Conservation (phyloP, 2,113 vertebrate species). For the Tetraodon nigroviridis region DNA sequence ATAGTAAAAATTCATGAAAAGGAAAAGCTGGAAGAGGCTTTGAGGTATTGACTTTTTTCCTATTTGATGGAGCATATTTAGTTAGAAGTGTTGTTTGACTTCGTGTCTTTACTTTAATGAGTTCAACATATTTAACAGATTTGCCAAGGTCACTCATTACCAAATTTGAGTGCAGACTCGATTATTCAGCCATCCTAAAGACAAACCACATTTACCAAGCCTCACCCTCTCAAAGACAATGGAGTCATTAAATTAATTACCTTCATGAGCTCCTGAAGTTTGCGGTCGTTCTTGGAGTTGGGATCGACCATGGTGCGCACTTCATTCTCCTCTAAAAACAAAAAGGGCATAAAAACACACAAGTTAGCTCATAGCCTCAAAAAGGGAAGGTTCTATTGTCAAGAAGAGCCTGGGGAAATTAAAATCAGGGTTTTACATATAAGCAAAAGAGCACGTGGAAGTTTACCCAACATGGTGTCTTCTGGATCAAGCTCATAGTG, state of each 20-base stretch:
- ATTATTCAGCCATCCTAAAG: not conserved
- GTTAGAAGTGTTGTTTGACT: too few species aligned
- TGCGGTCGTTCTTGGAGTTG: conserved; percentile 87
- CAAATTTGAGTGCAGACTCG: not conserved
- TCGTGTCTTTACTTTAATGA: too few species aligned
- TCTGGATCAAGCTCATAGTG: conserved; percentile 96
- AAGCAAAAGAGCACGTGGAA: not conserved
- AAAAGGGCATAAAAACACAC: not conserved
- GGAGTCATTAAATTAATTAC: conserved; percentile 57
- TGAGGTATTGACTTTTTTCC: too few species aligned
- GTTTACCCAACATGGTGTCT: conserved; percentile 95
- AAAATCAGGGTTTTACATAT: not conserved
- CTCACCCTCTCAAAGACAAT: too few species aligned
- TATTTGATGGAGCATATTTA: too few species aligned
- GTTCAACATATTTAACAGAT: not conserved
- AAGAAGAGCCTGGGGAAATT: not conserved
- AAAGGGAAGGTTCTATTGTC: not conserved
- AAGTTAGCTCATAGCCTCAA: not conserved
- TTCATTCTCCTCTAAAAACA: conserved; percentile 89
- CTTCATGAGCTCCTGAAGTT: conserved; percentile 91
- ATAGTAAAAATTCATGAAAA: not conserved
- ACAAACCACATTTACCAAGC: not conserved
- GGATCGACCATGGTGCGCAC: conserved; percentile 96
- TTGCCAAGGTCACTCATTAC: not conserved
- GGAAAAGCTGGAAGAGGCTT: not conserved